Percentiles rank a stretch among this genome's conserved stretches.
Evolutionary conservation across 2,888 invertebrate genomes (phyloP).

Genomic region (Acronicta alni): DNA sequence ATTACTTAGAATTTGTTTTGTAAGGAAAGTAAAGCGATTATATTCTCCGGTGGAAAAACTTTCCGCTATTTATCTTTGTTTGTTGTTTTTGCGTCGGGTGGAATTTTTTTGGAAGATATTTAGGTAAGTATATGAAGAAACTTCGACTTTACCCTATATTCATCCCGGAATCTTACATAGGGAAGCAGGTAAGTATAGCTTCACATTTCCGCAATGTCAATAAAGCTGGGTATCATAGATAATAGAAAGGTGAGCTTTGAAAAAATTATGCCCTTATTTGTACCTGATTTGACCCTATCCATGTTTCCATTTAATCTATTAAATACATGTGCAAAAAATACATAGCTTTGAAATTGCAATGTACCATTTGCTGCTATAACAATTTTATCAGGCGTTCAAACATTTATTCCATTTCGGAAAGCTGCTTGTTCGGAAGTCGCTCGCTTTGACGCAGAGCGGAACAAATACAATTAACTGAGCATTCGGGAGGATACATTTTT

Average conservation of each 20-base stretch:
- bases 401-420: constrained; percentile 42
- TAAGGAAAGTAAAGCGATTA: constrained; percentile 48
- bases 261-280: no score
- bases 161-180: constrained; percentile 7
- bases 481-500: constrained; percentile 40
- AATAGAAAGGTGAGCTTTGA: no score
- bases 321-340: constrained; percentile 5
- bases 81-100: constrained; percentile 33
- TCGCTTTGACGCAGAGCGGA: constrained; percentile 45
- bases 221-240: no score
- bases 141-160: constrained; percentile 4
- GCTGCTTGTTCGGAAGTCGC: constrained; percentile 50
- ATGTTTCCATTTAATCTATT: no score
- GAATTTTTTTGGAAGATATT: constrained; percentile 26
- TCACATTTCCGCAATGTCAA: not conserved
- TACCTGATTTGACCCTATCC: no score
- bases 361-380: constrained; percentile 39
- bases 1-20: constrained; percentile 43
- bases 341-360: constrained; percentile 23
- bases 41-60: constrained; percentile 36
- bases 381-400: constrained; percentile 53
- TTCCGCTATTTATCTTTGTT: constrained; percentile 45
- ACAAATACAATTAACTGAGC: constrained; percentile 56
- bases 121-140: no score
- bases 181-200: not conserved